phyloP scores from a whole-genome alignment of 2,888 invertebrate genomes.

The Stenchaetothrips biformis region DNA sequence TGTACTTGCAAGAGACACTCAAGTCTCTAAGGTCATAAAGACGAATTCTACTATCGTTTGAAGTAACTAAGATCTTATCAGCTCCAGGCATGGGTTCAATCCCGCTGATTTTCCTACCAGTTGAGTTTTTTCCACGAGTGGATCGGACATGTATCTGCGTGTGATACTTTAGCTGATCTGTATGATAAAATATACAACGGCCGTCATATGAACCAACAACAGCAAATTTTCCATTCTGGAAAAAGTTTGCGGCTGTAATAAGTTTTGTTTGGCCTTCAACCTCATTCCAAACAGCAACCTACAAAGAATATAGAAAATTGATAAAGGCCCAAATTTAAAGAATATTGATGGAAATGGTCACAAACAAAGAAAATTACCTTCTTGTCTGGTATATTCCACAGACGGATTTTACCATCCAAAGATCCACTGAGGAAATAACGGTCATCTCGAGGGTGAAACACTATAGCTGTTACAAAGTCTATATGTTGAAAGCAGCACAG shows the following conservation, averaged over 20 bases:
- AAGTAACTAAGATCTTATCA: conserved; percentile 93
- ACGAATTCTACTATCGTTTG: conserved; percentile 94
- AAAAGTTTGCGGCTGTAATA: conserved; percentile 96
- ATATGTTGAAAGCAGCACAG: conserved; percentile 98
- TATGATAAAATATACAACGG: conserved; percentile 95
- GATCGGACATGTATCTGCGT: conserved; percentile 96
- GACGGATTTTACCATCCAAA: conserved; percentile 92
- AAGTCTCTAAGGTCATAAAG: conserved; percentile 93
- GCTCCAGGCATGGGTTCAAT: conserved; percentile 95
- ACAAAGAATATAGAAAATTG: conserved; percentile 31
- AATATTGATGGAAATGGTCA: not conserved
- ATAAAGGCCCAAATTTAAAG: not conserved
- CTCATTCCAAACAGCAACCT: conserved; percentile 96
- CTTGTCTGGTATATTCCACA: conserved; percentile 99
- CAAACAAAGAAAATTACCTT: conserved; percentile 53
- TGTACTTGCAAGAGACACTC: conserved; percentile 92
- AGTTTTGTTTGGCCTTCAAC: conserved; percentile 89
- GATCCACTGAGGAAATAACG: conserved; percentile 93
- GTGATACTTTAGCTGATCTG: conserved; percentile 96
- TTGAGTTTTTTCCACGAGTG: conserved; percentile 90
- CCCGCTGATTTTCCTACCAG: conserved; percentile 92
- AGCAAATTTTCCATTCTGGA: conserved; percentile 95
- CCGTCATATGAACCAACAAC: conserved; percentile 99
- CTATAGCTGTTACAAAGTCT: conserved; percentile 98
- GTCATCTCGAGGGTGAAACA: conserved; percentile 91